Percentiles rank a stretch among this genome's conserved stretches.
Conservation (phyloP, 2,888 invertebrate species). For the Aphodius granarius region DNA sequence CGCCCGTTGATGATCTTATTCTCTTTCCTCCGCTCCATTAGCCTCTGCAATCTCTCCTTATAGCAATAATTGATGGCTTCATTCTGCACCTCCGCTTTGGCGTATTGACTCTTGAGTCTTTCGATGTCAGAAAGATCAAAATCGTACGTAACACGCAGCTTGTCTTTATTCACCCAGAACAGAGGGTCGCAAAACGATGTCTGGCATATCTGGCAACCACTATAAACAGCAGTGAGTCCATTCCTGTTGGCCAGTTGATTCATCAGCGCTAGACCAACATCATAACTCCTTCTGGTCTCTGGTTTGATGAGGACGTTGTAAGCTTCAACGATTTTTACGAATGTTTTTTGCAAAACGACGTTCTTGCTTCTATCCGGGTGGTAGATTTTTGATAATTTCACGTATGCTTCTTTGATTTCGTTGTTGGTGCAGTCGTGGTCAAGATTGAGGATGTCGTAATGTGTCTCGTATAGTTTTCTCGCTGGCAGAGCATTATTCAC, state of each 20-base stretch:
- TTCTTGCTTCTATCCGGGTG: conserved; percentile 74
- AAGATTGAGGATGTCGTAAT: conserved; percentile 75
- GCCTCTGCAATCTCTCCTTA: conserved; percentile 54
- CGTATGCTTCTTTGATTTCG: conserved; percentile 75
- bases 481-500: not conserved
- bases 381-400: conserved; percentile 77
- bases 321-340: conserved; percentile 77
- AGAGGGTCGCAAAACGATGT: conserved; percentile 43
- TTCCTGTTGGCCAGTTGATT: conserved; percentile 35
- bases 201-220: not conserved
- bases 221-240: not conserved
- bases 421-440: conserved; percentile 64
- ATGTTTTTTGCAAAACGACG: conserved; percentile 65
- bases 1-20: not conserved
- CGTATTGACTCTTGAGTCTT: conserved; percentile 51
- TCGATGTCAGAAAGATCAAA: conserved; percentile 56
- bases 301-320: conserved; percentile 75
- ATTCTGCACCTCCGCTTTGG: conserved; percentile 57
- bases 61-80: conserved; percentile 61
- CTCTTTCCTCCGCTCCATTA: conserved; percentile 33
- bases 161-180: conserved; percentile 51
- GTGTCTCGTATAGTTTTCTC: conserved; percentile 45
- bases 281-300: conserved; percentile 65
- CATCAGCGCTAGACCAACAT: conserved; percentile 50
- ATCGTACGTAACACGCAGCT: conserved; percentile 42